Conservation (phyloP, 2,113 vertebrate species). For the Tricholaema leucomelas region DNA sequence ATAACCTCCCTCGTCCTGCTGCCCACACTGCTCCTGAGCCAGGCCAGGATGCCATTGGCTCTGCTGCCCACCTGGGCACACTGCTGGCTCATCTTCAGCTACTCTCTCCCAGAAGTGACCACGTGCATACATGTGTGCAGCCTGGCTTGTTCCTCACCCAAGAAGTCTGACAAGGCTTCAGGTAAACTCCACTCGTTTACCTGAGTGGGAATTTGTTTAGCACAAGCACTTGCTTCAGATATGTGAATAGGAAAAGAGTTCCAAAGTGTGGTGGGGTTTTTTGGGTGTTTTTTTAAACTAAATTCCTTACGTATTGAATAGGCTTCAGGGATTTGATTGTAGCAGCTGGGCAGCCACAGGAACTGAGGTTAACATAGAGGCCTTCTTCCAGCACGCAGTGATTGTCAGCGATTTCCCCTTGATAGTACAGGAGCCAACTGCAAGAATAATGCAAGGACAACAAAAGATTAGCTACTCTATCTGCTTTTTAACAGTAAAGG, state of each 20-base stretch:
- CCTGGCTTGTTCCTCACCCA: background rate
- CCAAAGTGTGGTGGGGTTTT: background rate
- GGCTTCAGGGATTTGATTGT: constrained; percentile 82
- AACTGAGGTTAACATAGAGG: constrained; percentile 82
- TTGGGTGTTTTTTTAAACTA: background rate
- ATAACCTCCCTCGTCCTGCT: no score
- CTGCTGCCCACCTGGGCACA: no score
- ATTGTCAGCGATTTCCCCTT: constrained; percentile 72
- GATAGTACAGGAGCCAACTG: constrained; percentile 86
- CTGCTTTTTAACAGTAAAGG: background rate
- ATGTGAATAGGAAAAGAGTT: background rate
- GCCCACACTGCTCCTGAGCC: no score
- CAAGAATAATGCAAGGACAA: constrained; percentile 41
- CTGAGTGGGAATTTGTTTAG: background rate
- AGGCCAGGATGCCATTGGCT: no score
- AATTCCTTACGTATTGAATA: constrained; percentile 82
- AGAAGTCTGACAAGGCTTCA: background rate
- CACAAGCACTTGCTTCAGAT: background rate
- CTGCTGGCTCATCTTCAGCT: no score
- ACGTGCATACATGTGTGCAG: rapidly evolving
- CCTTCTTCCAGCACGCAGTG: constrained; percentile 87
- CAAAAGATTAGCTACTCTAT: background rate
- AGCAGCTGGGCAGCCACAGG: constrained; percentile 79
- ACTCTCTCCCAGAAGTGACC: no score
- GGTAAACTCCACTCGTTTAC: background rate